Base-by-base conservation (phyloP, 2,113 vertebrate species). In the Xenopus laevis region DNA sequence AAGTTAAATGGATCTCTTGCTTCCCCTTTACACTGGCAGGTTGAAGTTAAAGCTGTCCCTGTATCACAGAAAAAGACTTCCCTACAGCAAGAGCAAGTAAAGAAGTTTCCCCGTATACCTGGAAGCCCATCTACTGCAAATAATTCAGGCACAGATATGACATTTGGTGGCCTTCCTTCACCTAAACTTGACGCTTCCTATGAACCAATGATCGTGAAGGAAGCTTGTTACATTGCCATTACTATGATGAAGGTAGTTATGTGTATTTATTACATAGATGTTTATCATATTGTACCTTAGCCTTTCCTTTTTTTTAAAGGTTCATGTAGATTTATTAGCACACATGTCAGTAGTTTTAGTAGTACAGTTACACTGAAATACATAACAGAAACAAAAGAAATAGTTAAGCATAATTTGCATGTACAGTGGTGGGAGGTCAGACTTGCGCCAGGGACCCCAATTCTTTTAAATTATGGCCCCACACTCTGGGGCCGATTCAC, bases 171-270 rank as follows among this genome's bases (percentile, higher is more conserved):
- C n/a, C 87, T 98, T 72, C 92, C 95, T 44, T 89, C 89, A n/a
- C 97, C 97, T 46, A 98, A 97, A 80, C 91, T 99, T 78, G 97
- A 99, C 83, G 93, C 95, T 73, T 97, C 96, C 0, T 99, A 99
- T 44, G 97, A 99, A 76, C 97, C 97, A 57, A 95, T 98, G 96
- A 98, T 99, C 20, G 95, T 99, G 70, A 98, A 98, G 80, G 97
- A 99, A 82, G 97, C 97, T 57, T 93, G 97, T 17, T 99, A 99
- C 74, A 98, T 98, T 81, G 96, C 97, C 59, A 95, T 99, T 82
- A 99, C 97, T 73, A 99, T 99, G 97, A 99, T 99, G 97, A 99
- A 99, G 95, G 97, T 98, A 85, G 83, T 75, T n/a, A 0, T 58
- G 33, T 2, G 72, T 70, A 16, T 5, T 20, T n/a, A 58, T 18